Evolutionary conservation across 2,113 vertebrate species (phyloP).

Genomic region (Chlorocebus sabaeus): DNA sequence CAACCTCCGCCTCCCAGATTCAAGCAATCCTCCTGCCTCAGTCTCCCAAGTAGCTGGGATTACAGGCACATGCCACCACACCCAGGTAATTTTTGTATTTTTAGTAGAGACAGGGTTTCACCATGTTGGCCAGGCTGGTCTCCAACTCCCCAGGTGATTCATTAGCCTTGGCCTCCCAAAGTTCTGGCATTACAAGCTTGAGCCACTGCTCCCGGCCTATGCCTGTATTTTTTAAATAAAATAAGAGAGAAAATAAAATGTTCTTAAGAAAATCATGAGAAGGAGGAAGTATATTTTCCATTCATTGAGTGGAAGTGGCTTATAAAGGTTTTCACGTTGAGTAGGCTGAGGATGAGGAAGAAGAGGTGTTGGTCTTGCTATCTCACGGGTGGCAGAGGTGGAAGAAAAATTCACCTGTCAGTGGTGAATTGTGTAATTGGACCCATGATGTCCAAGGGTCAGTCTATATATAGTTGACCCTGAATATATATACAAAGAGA

Average conservation of each 20-base stretch:
- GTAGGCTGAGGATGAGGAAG: neutral
- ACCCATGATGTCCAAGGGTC: neutral
- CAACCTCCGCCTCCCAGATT: too few relatives aligned
- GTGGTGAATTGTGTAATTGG: neutral
- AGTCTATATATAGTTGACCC: neutral
- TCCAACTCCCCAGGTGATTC: too few relatives aligned
- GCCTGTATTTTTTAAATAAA: neutral
- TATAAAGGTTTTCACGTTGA: neutral
- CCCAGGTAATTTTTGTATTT: too few relatives aligned
- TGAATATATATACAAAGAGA: neutral
- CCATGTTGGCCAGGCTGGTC: too few relatives aligned
- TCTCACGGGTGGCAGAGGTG: neutral
- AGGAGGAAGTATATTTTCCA: neutral
- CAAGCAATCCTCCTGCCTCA: too few relatives aligned
- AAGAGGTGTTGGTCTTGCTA: neutral
- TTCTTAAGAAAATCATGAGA: neutral
- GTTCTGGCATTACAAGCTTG: too few relatives aligned
- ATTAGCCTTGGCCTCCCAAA: too few relatives aligned
- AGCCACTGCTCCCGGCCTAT: neutral
- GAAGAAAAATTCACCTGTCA: neutral
- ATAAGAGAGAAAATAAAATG: neutral
- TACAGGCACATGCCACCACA: too few relatives aligned
- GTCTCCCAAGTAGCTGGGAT: too few relatives aligned
- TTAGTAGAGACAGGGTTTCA: too few relatives aligned
- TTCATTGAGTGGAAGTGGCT: neutral